A percentile compares a stretch with the other conserved stretches of the same genome.
Conservation (phyloP, 2,797 vertebrate species). For the Picus viridis region DNA sequence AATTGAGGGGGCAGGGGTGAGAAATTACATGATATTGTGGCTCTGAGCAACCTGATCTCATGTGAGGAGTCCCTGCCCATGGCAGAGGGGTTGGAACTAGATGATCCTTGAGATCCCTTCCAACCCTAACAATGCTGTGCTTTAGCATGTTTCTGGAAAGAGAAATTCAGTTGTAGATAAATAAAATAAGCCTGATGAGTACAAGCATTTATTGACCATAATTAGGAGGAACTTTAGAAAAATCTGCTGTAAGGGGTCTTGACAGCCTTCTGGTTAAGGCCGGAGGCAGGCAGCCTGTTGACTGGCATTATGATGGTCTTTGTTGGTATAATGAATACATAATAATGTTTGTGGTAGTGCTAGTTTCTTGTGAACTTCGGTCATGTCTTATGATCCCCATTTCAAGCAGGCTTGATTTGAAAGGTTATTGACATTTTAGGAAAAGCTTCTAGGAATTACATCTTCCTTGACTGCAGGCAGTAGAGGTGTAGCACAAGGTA, state of each 20-base stretch:
- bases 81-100: too few relatives aligned
- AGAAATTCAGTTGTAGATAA: background rate
- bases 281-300: background rate
- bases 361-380: background rate
- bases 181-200: background rate
- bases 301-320: background rate
- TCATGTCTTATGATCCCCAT: background rate
- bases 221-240: background rate
- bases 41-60: too few relatives aligned
- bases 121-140: background rate
- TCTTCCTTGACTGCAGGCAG: constrained; percentile 5
- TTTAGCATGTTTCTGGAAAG: background rate
- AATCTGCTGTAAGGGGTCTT: background rate
- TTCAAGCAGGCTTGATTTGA: constrained; percentile 28
- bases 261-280: background rate
- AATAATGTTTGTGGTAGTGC: background rate
- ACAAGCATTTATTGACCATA: background rate
- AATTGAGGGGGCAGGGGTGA: background rate
- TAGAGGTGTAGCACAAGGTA: background rate
- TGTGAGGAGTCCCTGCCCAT: too few relatives aligned
- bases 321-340: background rate
- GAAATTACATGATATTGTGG: background rate
- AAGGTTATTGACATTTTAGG: constrained; percentile 41
- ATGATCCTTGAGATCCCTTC: too few relatives aligned
- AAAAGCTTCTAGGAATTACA: constrained; percentile 41